Conservation (phyloP, 2,888 invertebrate species). For the Seira musarum region DNA sequence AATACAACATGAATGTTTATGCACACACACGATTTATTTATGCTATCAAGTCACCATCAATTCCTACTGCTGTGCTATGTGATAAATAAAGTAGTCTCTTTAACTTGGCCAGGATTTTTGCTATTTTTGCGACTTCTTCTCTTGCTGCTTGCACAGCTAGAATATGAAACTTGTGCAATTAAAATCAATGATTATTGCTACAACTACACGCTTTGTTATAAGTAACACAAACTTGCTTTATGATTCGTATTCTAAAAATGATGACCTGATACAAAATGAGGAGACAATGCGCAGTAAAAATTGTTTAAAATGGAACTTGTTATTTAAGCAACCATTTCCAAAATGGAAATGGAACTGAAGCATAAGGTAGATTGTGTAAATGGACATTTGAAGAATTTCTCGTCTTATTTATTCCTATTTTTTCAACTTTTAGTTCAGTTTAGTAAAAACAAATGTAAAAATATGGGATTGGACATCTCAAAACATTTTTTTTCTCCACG, state of each 20-base stretch:
- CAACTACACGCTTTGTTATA: background rate
- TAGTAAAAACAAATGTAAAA: background rate
- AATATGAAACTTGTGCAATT: background rate
- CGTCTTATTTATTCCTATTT: background rate
- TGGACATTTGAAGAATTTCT: no score
- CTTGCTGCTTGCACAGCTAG: no score
- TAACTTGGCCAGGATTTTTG: no score
- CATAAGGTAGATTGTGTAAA: no score
- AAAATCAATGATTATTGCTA: slow-evolving; percentile 8
- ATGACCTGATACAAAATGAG: background rate
- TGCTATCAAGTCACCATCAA: slow-evolving; percentile 3
- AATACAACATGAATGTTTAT: no score
- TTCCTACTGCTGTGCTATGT: no score
- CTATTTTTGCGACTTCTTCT: no score
- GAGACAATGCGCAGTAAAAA: slow-evolving; percentile 7
- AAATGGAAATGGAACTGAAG: no score
- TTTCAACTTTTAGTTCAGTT: background rate
- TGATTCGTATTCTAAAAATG: background rate
- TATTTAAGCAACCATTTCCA: background rate
- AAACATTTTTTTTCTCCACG: no score
- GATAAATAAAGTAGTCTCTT: no score
- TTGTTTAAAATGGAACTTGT: background rate
- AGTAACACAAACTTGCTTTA: background rate
- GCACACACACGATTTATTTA: slow-evolving; percentile 1
- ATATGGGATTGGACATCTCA: no score